Percentiles rank a stretch among this genome's conserved stretches.
Conservation (phyloP, 2,113 vertebrate species). For the Phylloscopus trochiloides region DNA sequence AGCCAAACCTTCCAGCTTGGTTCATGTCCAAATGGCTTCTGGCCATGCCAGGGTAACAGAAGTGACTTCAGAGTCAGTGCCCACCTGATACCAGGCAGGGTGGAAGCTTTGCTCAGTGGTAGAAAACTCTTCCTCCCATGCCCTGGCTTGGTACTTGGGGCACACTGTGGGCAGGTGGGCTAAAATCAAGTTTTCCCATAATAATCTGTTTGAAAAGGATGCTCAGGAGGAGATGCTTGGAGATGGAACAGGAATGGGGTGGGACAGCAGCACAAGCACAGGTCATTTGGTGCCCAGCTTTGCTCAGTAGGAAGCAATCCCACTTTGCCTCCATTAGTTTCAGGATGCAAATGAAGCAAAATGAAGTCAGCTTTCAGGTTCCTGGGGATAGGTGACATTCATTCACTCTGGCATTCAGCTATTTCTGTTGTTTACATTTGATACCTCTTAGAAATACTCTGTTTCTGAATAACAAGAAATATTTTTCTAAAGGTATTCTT, state of each 20-base stretch:
- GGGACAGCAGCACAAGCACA: not conserved
- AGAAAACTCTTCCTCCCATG: not conserved
- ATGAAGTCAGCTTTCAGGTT: not conserved
- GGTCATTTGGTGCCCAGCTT: not conserved
- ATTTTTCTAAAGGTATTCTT: conserved; percentile 16
- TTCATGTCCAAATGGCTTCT: not conserved
- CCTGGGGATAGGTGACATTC: not conserved
- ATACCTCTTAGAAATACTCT: not conserved
- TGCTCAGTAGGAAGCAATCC: not conserved
- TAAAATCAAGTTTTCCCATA: not conserved
- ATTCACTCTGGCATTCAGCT: not conserved
- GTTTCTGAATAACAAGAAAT: conserved; percentile 4
- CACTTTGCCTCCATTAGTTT: not conserved
- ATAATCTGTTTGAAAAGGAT: not conserved
- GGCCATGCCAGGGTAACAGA: accelerated
- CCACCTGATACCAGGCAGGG: not conserved
- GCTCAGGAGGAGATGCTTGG: not conserved
- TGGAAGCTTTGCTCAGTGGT: not conserved
- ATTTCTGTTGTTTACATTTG: conserved; percentile 38
- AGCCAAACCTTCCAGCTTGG: not conserved
- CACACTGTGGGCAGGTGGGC: not conserved
- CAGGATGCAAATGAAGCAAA: not conserved
- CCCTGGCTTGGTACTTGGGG: not conserved
- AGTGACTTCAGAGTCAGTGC: not conserved
- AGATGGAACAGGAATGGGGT: not conserved